Percentiles rank a stretch among this genome's conserved stretches.
Conservation (phyloP, 2,888 invertebrate species). For the Desoria tigrina region DNA sequence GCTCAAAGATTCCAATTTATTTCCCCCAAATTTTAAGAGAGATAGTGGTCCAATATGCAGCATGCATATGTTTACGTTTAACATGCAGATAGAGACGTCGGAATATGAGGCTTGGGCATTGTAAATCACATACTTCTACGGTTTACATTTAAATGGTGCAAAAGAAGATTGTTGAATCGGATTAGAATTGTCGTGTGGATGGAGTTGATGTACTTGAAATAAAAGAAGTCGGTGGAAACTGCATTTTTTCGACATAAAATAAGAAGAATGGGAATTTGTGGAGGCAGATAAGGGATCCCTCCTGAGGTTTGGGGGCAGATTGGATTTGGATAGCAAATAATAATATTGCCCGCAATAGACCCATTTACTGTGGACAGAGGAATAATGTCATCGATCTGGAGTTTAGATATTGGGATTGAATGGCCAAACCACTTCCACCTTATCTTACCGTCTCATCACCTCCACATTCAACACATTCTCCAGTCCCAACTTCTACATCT, state of each 20-base stretch:
- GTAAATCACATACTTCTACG: no score
- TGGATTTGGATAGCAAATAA: conserved; percentile 26
- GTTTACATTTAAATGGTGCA: no score
- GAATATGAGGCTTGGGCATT: no score
- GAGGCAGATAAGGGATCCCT: conserved; percentile 30
- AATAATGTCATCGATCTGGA: conserved; percentile 46
- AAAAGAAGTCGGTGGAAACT: neutral
- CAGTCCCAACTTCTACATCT: no score
- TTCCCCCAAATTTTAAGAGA: no score
- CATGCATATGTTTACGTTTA: no score
- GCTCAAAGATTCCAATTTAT: no score
- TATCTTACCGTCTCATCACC: conserved; percentile 3
- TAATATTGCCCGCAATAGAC: conserved; percentile 47
- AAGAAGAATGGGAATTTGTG: conserved; percentile 19
- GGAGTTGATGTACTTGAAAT: neutral
- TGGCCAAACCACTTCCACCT: conserved; percentile 11
- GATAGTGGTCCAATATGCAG: no score
- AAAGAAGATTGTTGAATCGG: neutral
- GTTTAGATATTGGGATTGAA: conserved; percentile 35
- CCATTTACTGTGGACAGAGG: conserved; percentile 44
- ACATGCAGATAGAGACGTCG: no score
- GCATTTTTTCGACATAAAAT: neutral
- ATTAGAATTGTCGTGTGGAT: neutral
- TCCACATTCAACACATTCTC: conserved; percentile 26
- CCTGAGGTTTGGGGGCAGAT: conserved; percentile 50